A percentile compares a stretch with the other conserved stretches of the same genome.
Evolutionary conservation across 2,888 invertebrate genomes (phyloP).

Genomic region (Norana najaformis): DNA sequence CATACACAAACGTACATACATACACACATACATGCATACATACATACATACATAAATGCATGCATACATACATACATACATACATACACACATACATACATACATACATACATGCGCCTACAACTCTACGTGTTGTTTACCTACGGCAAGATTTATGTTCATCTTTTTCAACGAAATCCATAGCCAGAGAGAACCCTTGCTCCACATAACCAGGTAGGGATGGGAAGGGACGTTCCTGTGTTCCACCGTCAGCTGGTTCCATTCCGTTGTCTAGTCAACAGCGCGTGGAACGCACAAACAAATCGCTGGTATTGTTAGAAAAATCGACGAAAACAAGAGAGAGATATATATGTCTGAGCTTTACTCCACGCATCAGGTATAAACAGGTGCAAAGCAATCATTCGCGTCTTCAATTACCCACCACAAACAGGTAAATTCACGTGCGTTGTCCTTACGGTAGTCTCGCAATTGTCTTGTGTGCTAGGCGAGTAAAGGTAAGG

Average conservation of each 20-base stretch:
- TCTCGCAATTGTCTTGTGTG: neutral
- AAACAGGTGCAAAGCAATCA: neutral
- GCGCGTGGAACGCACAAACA: neutral
- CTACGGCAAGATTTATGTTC: too few relatives aligned
- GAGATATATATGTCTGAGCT: neutral
- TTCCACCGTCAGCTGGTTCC: neutral
- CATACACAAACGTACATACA: neutral
- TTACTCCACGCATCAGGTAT: neutral
- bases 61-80: constrained; percentile 4
- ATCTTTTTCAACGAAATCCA: neutral
- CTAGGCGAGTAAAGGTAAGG: neutral
- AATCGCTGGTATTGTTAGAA: neutral
- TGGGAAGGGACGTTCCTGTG: neutral
- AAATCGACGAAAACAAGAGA: neutral
- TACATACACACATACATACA: neutral
- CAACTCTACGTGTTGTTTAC: too few relatives aligned
- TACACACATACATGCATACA: too few relatives aligned
- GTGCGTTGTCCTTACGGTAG: too few relatives aligned
- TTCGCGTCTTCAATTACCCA: neutral
- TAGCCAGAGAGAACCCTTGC: too few relatives aligned
- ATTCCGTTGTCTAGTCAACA: neutral
- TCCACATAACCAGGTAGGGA: neutral
- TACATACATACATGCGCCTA: neutral
- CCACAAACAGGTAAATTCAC: neutral
- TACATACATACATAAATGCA: neutral